Evolutionary conservation across 2,113 vertebrate species (phyloP), one percentile per base, ranked within the genome.

Genomic region (Fulmarus glacialis): DNA sequence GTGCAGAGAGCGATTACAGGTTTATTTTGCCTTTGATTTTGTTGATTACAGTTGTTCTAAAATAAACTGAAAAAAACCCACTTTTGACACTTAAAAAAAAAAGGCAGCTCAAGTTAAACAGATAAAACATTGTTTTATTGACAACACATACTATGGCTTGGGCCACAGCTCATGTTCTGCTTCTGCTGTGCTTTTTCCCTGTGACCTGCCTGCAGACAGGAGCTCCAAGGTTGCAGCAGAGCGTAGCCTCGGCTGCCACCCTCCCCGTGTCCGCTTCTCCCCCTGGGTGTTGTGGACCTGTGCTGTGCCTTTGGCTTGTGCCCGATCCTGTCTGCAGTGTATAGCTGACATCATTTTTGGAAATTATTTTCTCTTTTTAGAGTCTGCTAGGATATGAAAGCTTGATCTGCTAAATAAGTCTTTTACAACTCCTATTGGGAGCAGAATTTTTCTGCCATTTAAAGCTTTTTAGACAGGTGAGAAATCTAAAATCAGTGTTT

Each of bases 241-340:
- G 24, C 0, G 0, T 16, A 30, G 56, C 62, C 55, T 43, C 8
- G 3, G 6, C 63, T 74, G 30, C 19, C 19, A 27, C 17, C 30
- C 40, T 82, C 30, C 15, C 18, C 1, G 0, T n/a, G 64, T 30
- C 20, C 0, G 0, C 23, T 68, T 89, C n/a, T 79, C 4, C 12
- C 18, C 11, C 32, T 4, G 9, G 32, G 5, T 47, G 7, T 11
- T 71, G 29, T 64, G 70, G 38, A 75, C n/a, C 34, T 82, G 10
- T 2, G 2, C 55, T 16, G n/a, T 87, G 56, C 70, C 47, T 94
- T 71, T 85, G 73, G n/a, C 34, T 91, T 6, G 1, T 32, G 20
- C 8, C 19, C 0, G 0, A 16, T 50, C 38, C 56, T 59, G 56
- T 23, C 56, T 75, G 58, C 58, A 36, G 15, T 12, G 24, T 43